Percentiles rank a stretch among this genome's conserved stretches.
Conservation (phyloP, 2,113 vertebrate genomes). For the Dromas ardeola region DNA sequence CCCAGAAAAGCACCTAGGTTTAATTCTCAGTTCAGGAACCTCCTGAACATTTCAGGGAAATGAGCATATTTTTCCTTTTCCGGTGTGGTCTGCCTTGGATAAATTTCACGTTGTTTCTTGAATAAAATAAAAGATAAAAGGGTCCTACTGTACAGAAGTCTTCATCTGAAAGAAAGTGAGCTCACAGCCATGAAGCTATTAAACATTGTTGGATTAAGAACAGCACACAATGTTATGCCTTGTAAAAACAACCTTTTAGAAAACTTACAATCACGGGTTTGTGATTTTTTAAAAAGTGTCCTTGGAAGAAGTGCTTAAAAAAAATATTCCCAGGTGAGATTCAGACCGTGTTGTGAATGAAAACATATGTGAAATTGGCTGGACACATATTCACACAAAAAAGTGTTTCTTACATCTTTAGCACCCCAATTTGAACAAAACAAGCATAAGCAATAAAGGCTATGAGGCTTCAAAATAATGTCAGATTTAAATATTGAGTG, state of each 20-base stretch:
- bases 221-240: neutral
- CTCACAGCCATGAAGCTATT: neutral
- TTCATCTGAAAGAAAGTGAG: neutral
- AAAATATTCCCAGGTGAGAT: neutral
- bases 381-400: neutral
- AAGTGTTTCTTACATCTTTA: neutral
- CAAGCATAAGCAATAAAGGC: neutral
- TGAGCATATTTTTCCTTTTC: neutral
- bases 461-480: neutral
- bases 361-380: accelerated
- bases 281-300: neutral
- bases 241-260: neutral
- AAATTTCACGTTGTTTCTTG: neutral
- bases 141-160: neutral
- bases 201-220: neutral
- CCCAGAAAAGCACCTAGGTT: neutral
- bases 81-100: neutral
- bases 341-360: neutral
- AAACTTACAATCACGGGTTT: neutral
- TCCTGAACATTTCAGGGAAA: neutral
- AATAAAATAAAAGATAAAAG: neutral
- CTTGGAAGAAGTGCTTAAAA: neutral
- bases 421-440: neutral
- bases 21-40: neutral
- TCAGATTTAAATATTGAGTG: neutral